Evolutionary conservation across 2,888 invertebrate species (phyloP), one percentile per base, ranked within the genome.

Genomic region (Mimas tiliae): DNA sequence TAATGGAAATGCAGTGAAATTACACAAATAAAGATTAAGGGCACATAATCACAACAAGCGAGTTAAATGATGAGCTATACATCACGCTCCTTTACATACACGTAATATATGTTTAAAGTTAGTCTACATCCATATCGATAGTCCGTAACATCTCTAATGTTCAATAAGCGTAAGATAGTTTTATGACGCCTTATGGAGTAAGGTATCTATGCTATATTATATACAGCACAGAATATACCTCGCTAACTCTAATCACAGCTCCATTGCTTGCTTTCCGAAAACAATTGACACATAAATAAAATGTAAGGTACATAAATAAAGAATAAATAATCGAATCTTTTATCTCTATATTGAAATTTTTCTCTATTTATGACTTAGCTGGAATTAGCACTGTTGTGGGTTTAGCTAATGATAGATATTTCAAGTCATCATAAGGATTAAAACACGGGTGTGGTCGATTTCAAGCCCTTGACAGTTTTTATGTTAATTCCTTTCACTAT

Each of bases 221-320:
- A 63, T 51, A 63, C 53, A 34, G 16, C 45, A 58, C 16, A 16
- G 19, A 48, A 8, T 58, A 55, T 27, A 48, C 47, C 38, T 47
- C 50, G 6, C 64, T 66, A 63, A 68, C 16, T 48, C 65, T 69
- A 68, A 69, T 69, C 69, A 69, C 69, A 69, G 69, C 69, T 65
- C 66, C 38, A 65, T 34, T 65, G 19, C 55, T 63, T 58, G 47
- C 62, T 47, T 66, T 66, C 42, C 33, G 12, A 58, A 63, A 50
- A 42, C 34, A 51, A 34, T 14, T 42, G 34, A 53, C 16, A 38
- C 14, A 52, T 9, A 6, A 34, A 38, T 38, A 51, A 16, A 16
- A 6, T 21, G 12, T 50, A 52, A 42, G 9, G 21, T 52, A 33
- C 6, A 50, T 12, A 12, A 9, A 16, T 27, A 51, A 48, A 63